Conservation (phyloP, 1,140 invertebrate species). For the Cherax destructor region DNA sequence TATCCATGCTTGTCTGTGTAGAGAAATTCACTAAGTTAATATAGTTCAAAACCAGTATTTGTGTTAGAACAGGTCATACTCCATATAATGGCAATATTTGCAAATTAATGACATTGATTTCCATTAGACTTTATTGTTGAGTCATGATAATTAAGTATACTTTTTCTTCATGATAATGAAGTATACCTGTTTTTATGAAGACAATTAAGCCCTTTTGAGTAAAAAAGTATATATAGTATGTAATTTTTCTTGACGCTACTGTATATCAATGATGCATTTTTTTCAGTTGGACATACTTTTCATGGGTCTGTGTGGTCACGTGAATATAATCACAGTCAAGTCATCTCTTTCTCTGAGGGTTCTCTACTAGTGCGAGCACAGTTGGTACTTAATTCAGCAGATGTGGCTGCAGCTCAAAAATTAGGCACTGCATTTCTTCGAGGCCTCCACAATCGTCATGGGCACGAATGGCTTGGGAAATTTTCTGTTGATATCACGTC, state of each 20-base stretch:
- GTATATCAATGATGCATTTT: neutral
- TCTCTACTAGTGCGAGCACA: slow-evolving; percentile 62
- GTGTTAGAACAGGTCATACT: too few relatives aligned
- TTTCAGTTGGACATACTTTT: slow-evolving; percentile 73
- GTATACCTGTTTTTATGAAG: too few relatives aligned
- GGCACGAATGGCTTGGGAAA: slow-evolving; percentile 74
- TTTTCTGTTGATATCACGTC: slow-evolving; percentile 75
- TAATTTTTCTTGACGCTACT: neutral
- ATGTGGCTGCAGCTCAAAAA: slow-evolving; percentile 72
- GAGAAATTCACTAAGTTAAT: too few relatives aligned
- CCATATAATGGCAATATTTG: too few relatives aligned
- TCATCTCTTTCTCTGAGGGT: slow-evolving; percentile 65
- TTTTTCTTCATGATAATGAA: too few relatives aligned
- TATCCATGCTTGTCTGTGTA: too few relatives aligned
- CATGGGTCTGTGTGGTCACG: slow-evolving; percentile 67
- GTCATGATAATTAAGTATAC: too few relatives aligned
- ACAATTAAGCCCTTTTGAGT: too few relatives aligned
- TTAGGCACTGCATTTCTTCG: slow-evolving; percentile 75
- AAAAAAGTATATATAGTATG: too few relatives aligned
- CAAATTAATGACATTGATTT: too few relatives aligned
- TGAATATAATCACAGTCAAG: slow-evolving; percentile 71
- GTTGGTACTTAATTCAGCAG: slow-evolving; percentile 59
- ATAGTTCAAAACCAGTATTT: too few relatives aligned
- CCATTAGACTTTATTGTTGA: too few relatives aligned
- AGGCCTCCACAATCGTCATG: slow-evolving; percentile 74